phyloP scores from a whole-genome alignment of 2,113 vertebrate species.

The Periophthalmus modestus region DNA sequence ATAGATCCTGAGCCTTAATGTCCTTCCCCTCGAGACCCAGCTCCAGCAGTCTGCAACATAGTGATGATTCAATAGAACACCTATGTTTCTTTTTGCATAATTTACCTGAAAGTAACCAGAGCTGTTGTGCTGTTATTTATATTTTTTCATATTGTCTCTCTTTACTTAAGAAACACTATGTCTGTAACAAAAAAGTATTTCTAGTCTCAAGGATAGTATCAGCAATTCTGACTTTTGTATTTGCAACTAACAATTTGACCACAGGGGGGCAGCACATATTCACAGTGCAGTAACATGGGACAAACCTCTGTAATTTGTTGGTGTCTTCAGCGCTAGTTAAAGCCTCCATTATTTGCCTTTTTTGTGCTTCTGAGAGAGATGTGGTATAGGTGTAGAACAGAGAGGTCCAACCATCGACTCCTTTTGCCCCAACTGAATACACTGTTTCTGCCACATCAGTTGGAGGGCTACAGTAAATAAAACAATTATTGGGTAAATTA shows the following conservation, averaged over 20 bases:
- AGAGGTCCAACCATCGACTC: conserved; percentile 69
- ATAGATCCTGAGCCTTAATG: conserved; percentile 75
- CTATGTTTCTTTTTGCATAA: not conserved
- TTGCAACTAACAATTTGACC: conserved; percentile 11
- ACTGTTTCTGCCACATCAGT: conserved; percentile 75
- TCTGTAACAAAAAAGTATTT: not conserved
- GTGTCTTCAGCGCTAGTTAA: conserved; percentile 68
- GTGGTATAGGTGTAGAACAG: conserved; percentile 70
- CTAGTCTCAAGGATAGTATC: not conserved
- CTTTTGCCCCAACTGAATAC: conserved; percentile 76
- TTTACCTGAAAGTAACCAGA: not conserved
- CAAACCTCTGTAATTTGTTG: conserved; percentile 69
- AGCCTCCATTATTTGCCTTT: conserved; percentile 73
- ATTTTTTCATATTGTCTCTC: not conserved
- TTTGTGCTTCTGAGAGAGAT: conserved; percentile 73
- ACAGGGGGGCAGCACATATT: conserved; percentile 45
- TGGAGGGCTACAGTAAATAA: conserved; percentile 67
- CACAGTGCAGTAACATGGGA: conserved; percentile 3
- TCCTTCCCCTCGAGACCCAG: conserved; percentile 74
- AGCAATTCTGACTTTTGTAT: not conserved
- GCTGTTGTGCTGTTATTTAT: not conserved
- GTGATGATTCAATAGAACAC: not conserved
- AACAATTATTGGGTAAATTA: conserved; percentile 6
- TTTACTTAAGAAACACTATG: not conserved
- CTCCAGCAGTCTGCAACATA: conserved; percentile 67